These are phyloP conservation scores for Philaethria dido DNA, from an alignment of 2,888 invertebrate genomes.

Conservation along the genomic window DNA sequence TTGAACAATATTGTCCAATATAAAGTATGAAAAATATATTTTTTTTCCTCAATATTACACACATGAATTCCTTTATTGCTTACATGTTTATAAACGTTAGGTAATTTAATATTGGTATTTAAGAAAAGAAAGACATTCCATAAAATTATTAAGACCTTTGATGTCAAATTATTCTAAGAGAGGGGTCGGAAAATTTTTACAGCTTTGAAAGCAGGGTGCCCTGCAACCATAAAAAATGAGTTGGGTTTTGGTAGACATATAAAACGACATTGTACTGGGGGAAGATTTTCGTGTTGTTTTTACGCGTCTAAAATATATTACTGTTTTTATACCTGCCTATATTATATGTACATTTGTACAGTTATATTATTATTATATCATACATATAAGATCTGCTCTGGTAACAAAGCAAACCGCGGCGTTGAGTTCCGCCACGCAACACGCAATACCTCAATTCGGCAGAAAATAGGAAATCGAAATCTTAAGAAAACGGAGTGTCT, in stretches of 20 bases:
- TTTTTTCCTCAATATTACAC: neutral
- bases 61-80: neutral
- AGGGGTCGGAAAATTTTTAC: constrained; percentile 46
- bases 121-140: constrained; percentile 42
- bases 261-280: constrained; percentile 40
- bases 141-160: constrained; percentile 46
- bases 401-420: too few species aligned
- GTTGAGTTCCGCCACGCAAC: too few species aligned
- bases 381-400: too few species aligned
- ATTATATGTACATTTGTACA: neutral
- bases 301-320: constrained; percentile 42
- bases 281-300: constrained; percentile 43
- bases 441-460: too few species aligned
- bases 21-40: neutral
- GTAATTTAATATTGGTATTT: constrained; percentile 40
- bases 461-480: too few species aligned
- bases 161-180: constrained; percentile 45
- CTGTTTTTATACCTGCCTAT: neutral
- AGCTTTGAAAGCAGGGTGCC: constrained; percentile 45
- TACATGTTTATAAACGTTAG: neutral
- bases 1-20: too few species aligned
- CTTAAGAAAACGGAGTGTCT: too few species aligned
- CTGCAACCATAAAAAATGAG: constrained; percentile 45
- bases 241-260: constrained; percentile 42
- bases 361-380: neutral